Conservation (phyloP, 2,888 invertebrate genomes). For the Laothoe populi region DNA sequence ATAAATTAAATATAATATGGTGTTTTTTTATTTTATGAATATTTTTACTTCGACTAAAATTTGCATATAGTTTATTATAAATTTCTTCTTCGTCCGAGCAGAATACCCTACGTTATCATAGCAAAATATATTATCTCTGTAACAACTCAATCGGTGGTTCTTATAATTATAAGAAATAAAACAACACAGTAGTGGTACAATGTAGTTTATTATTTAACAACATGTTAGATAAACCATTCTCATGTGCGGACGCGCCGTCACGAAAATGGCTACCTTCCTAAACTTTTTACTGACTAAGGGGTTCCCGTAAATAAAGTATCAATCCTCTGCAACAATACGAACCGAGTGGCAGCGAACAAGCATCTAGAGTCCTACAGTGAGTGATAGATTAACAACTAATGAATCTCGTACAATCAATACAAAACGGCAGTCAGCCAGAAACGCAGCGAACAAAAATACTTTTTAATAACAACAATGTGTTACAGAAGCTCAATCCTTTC, state of each 20-base stretch:
- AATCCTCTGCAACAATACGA: constrained; percentile 70
- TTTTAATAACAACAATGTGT: constrained; percentile 28
- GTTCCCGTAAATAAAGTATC: constrained; percentile 74
- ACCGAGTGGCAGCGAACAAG: constrained; percentile 67
- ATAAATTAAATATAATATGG: constrained; percentile 21
- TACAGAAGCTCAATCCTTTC: constrained; percentile 81
- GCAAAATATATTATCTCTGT: no score
- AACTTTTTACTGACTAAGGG: constrained; percentile 83
- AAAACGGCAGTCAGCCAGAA: constrained; percentile 30
- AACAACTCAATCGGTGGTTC: background rate
- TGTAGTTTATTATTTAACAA: constrained; percentile 88
- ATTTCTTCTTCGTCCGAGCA: no score
- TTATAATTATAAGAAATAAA: constrained; percentile 50
- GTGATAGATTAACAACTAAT: constrained; percentile 55
- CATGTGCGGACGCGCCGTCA: constrained; percentile 69
- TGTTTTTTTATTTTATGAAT: background rate
- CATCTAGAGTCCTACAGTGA: constrained; percentile 50
- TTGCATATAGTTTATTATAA: no score
- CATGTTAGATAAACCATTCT: constrained; percentile 83
- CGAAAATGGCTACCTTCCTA: constrained; percentile 83
- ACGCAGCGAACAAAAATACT: constrained; percentile 25
- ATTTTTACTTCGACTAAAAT: no score
- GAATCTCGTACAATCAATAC: constrained; percentile 24
- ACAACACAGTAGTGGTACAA: constrained; percentile 85
- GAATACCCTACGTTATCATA: no score